Base-by-base conservation (phyloP, 2,113 vertebrate species). In the Micronycteris hirsuta region DNA sequence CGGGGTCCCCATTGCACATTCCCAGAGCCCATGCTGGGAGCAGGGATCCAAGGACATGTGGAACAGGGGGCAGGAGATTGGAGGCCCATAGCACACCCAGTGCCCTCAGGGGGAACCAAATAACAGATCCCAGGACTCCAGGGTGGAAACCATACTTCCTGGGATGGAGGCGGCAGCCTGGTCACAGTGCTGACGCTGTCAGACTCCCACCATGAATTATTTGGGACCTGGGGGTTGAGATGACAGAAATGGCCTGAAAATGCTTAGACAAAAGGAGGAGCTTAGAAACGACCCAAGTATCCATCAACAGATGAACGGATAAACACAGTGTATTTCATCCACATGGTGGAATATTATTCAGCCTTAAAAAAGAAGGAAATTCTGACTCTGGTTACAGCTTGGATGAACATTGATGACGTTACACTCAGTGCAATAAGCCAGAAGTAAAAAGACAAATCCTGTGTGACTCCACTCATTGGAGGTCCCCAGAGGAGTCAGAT, bases 261-360 rank as follows among this genome's bases (percentile, higher is more conserved):
- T 33, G 33, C 80, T 28, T 28, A 47, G 54, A 31, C 14, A 28
- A 19, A 76, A 15, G 31, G 58, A 7, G 14, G 13, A 41, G 38
- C 28, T 43, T 20, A n/a, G 43, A 74, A 56, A 73, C 1, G 15
- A 6, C 47, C 28, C 22, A 16, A 16, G 7, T 9, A n/a, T 63
- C 38, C 19, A 19, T 7, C 0, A 0, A n/a, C 0, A 4, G n/a
- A 22, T 6, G 10, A 33, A 20, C 19, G 16, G 31, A 3, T 22
- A 22, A 3, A 33, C 1, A 4, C 1, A 5, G 12, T 3, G 2
- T 4, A 36, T 31, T 20, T 33, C 0, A 1, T 15, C 47, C 3
- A 0, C 8, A n/a, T 13, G 4, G 0, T 31, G 70, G 63, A 84
- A 33, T 12, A 56, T 13, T 16, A 15, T 9, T 33, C 58, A 16